Base-by-base conservation (phyloP, 2,113 vertebrate species). In the Melozone crissalis region DNA sequence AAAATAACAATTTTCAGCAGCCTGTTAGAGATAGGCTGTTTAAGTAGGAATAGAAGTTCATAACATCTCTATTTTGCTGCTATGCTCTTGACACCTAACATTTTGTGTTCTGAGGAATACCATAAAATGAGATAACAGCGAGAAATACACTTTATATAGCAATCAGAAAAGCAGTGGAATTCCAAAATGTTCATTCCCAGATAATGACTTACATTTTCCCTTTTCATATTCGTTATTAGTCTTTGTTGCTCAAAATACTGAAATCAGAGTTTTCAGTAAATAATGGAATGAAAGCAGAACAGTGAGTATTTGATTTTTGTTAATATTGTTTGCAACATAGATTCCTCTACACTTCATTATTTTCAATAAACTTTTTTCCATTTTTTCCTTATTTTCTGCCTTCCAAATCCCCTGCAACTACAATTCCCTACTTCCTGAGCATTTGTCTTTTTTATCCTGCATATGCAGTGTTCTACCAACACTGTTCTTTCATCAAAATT, bases 1-100 rank as follows among this genome's bases (percentile, higher is more conserved):
- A 95, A 94, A 96, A 95, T 95, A 95, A 95, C 89, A 94, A 93
- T 89, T 95, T 95, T 83, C 94, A 95, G 67, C 54, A 89, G 84
- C 59, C 58, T 90, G 89, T 43, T 69, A 76, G 49, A 96, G 59
- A 94, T 23, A 81, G 87, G 69, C 52, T 72, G 91, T 85, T 96
- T 95, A 95, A 95, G 71, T 23, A 82, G 24, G 72, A 94, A 95
- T 54, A 79, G 78, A 94, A 92, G 87, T 93, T 87, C 84, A 5
- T 65, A 95, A 89, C 62, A 76, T 76, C 91, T 84, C 84, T 69
- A 93, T 94, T 93, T 91, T 75, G 77, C 71, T 91, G 74, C 77
- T 94, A 57, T 74, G 71, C 93, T 90, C 87, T 69, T 85, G 83
- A 87, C 74, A 95, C 72, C 77, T 76, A 85, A 85, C 3, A 4